Evolutionary conservation across 2,888 invertebrate genomes (phyloP), one percentile per base, ranked within the genome.

Genomic region (Aleiodes testaceus): DNA sequence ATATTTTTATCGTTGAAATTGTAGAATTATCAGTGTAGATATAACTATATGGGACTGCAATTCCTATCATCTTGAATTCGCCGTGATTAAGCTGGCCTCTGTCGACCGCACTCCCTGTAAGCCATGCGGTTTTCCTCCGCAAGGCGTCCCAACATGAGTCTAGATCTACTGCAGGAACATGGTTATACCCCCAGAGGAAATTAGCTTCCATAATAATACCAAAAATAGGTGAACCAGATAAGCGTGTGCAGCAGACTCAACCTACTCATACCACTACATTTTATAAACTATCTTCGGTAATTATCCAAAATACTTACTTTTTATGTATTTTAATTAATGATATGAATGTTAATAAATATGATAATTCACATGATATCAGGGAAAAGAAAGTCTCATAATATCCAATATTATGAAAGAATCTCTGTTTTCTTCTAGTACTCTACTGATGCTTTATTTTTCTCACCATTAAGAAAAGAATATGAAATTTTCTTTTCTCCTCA

Each of bases 91-190:
- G 78, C 72, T 67, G 69, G 72, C 69, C 70, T 55, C 52, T 47
- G 36, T 63, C 69, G 75, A 74, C 77, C 79, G 70, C 79, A 79
- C 75, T 61, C 78, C 36, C 78, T 77, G 77, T 70, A 72, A 70
- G 66, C 68, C 72, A 36, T 71, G 74, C 77, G 79, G 79, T 80
- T 78, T 75, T 75, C 79, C 77, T 72, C 55, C 61, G 14, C 59
- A 63, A 64, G 72, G 59, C 64, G 72, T 67, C 63, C 70, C 72
- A 67, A 70, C 72, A 73, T 65, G 70, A 53, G 16, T 18, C 16
- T 36, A 65, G 14, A 36, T 47, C 45, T 47, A 49, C 30, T 55
- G 30, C 12, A 16, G 18, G 30, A 65, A 71, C 55, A 70, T 68
- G 55, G 73, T 67, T 72, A 68, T 71, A 45, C 64, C 66, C 49